Conservation (phyloP, 2,113 vertebrate genomes). For the Microcebus ravelobensis region DNA sequence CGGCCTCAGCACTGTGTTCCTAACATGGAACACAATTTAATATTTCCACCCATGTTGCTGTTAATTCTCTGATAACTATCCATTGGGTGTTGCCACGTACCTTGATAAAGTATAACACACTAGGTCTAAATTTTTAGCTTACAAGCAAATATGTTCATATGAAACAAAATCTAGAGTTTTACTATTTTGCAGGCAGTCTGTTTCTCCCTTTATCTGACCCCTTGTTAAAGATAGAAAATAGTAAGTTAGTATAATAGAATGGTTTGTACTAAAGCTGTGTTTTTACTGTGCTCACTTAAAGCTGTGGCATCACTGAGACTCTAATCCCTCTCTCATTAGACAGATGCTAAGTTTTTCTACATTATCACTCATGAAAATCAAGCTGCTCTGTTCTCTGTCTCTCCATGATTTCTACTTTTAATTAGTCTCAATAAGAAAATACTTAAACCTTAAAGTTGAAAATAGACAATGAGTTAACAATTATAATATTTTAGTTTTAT, state of each 20-base stretch:
- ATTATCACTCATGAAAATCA: constrained; percentile 6
- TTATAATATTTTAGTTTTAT: background rate
- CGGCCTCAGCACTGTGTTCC: background rate
- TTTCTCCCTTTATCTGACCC: background rate
- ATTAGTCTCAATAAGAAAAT: constrained; percentile 50
- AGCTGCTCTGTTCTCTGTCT: background rate
- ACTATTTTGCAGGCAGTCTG: background rate
- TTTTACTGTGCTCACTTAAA: constrained; percentile 19
- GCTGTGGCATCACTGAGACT: background rate
- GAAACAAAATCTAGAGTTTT: constrained; percentile 42
- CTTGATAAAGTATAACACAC: background rate
- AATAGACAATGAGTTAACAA: constrained; percentile 62
- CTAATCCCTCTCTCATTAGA: background rate
- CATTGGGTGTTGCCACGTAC: background rate
- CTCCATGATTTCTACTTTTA: background rate
- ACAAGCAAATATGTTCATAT: background rate
- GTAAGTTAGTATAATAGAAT: background rate
- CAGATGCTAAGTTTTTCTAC: background rate
- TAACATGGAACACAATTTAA: background rate
- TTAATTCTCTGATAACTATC: constrained; percentile 1
- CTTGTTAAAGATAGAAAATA: background rate
- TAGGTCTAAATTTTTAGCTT: constrained; percentile 28
- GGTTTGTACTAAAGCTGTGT: background rate
- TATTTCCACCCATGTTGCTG: background rate
- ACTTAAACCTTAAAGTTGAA: constrained; percentile 52